Conservation (phyloP, 2,113 vertebrate genomes). For the Oxyura jamaicensis region DNA sequence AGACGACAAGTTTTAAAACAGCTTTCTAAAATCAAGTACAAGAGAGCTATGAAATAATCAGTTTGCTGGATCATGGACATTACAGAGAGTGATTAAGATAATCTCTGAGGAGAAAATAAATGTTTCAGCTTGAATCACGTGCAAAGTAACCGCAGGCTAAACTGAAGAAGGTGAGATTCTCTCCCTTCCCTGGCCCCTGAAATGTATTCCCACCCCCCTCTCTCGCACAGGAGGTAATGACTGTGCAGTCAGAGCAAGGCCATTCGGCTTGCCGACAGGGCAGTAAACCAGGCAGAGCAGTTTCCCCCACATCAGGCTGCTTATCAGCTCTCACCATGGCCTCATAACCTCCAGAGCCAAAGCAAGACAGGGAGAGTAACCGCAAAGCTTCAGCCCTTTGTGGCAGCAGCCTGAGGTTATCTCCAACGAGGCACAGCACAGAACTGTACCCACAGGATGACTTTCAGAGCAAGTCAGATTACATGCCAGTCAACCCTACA, state of each 20-base stretch:
- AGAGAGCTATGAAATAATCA: background rate
- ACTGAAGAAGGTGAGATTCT: background rate
- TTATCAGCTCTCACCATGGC: background rate
- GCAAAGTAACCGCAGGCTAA: background rate
- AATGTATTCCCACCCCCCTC: background rate
- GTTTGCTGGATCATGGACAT: background rate
- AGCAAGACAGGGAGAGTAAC: background rate
- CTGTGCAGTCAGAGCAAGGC: background rate
- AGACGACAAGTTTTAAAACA: background rate
- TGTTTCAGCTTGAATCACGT: background rate
- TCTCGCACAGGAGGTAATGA: background rate
- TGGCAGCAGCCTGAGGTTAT: background rate
- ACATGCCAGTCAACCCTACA: background rate
- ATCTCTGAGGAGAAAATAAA: background rate
- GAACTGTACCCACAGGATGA: background rate
- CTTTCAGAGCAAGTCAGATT: background rate
- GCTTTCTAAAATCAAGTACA: background rate
- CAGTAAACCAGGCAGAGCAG: background rate
- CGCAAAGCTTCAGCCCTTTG: background rate
- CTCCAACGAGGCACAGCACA: background rate
- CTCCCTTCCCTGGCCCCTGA: background rate
- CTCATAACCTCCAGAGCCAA: background rate
- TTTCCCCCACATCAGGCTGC: background rate
- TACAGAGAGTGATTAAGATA: background rate
- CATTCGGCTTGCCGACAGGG: accelerated